phyloP scores from a whole-genome alignment of 1,140 invertebrate genomes.

The Magallana gigas region DNA sequence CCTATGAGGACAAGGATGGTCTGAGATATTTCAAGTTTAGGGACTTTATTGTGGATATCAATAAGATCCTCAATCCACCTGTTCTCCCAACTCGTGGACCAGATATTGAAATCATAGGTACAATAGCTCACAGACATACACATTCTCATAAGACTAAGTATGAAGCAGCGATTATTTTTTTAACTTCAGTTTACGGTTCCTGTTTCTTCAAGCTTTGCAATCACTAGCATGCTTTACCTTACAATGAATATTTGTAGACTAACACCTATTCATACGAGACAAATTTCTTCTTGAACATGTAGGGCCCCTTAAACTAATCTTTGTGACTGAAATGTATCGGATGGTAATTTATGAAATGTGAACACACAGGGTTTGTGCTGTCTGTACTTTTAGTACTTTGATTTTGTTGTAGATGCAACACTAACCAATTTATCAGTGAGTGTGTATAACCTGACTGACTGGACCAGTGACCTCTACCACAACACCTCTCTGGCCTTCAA shows the following conservation, averaged over 20 bases:
- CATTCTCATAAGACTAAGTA: no score
- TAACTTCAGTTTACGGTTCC: no score
- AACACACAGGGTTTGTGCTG: no score
- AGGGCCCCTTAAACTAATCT: no score
- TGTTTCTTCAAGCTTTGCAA: no score
- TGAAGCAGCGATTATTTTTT: no score
- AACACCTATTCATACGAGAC: no score
- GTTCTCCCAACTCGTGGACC: slow-evolving; percentile 42
- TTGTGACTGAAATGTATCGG: no score
- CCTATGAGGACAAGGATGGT: slow-evolving; percentile 47
- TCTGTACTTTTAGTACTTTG: neutral
- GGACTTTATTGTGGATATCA: slow-evolving; percentile 53
- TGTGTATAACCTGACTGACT: slow-evolving; percentile 53
- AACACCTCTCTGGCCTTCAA: slow-evolving; percentile 49
- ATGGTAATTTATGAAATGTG: no score
- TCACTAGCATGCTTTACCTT: no score
- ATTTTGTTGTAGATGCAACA: slow-evolving; percentile 50
- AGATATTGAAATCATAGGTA: slow-evolving; percentile 54
- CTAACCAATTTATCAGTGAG: slow-evolving; percentile 45
- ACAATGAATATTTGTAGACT: no score
- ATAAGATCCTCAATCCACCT: slow-evolving; percentile 19
- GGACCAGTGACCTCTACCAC: slow-evolving; percentile 46
- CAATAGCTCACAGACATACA: neutral
- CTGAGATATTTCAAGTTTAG: slow-evolving; percentile 43
- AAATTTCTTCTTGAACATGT: no score